phyloP scores from a whole-genome alignment of 1,140 invertebrate genomes.

The Heterodera schachtii region DNA sequence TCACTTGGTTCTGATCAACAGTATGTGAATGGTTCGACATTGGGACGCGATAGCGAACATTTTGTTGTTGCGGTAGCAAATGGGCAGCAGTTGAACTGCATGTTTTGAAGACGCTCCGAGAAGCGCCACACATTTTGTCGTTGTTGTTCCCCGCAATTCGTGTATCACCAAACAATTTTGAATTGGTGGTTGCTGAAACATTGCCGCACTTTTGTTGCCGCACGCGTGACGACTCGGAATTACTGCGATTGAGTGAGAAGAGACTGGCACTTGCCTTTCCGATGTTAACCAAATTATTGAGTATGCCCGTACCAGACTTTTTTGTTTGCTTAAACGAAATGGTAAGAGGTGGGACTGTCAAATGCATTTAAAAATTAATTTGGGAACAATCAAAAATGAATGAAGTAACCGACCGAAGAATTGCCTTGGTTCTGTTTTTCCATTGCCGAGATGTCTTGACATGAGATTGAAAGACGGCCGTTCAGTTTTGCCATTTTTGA shows the following conservation, averaged over 20 bases:
- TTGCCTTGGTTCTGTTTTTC: neutral
- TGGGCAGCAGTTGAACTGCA: neutral
- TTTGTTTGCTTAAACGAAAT: neutral
- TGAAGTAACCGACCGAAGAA: neutral
- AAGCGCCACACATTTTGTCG: neutral
- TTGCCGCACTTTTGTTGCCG: neutral
- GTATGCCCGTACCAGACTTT: neutral
- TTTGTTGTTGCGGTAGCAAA: neutral
- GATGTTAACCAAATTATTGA: neutral
- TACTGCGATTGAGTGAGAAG: slow-evolving; percentile 11
- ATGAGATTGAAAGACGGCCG: slow-evolving; percentile 14
- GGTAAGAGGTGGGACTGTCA: too few species aligned
- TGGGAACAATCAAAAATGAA: too few species aligned
- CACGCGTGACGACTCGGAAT: neutral
- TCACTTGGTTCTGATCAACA: neutral
- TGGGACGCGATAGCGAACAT: neutral
- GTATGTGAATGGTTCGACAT: neutral
- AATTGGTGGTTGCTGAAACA: neutral
- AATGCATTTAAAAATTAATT: too few species aligned
- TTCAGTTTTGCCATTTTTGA: slow-evolving; percentile 3
- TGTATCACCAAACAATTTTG: slow-evolving; percentile 1
- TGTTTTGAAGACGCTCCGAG: neutral
- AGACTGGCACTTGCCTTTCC: slow-evolving; percentile 11
- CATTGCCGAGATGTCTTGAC: neutral
- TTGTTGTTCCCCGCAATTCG: neutral